Evolutionary conservation across 2,888 invertebrate species (phyloP), one percentile per base, ranked within the genome.

Genomic region (Drosophila melanosoma): DNA sequence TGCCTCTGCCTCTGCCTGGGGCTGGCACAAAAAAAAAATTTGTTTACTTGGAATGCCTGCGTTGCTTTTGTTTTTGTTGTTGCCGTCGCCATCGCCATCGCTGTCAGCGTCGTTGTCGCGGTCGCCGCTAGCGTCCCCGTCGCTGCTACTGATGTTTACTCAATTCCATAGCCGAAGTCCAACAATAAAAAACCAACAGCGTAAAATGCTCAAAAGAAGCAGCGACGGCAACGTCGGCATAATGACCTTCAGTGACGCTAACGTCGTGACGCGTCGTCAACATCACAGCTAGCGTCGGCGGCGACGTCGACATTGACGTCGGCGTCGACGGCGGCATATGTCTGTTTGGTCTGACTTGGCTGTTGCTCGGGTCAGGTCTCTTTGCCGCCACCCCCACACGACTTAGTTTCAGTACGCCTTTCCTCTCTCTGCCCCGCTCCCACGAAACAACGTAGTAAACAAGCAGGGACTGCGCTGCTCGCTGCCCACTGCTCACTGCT

Each of bases 221-320:
- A 70, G 72, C 76, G 65, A 56, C 76, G 66, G 56, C 64, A 60
- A 56, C 77, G 74, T 64, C 72, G 83, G 75, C 79, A 79, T 90
- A 90, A 90, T 91, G 90, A 90, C 90, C 90, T 90, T 90, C 90
- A 90, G 90, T 75, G 79, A 73, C 90, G 90, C 64, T 71, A 74
- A 66, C 76, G 80, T 71, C 73, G 42, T 32, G 40, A 42, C 32
- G 42, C 57, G 56, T 36, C 53, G 77, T 52, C 67, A 52, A 61
- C 72, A 68, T 49, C 69, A 71, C 71, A 60, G 72, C 48, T 54
- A 23, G 49, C 69, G 69, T 61, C 60, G 51, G 53, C 56, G 70
- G 49, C 45, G 12, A 20, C 20, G n/a, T 40, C 40, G 5, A 6
- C 29, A 6, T 29, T 6, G 8, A 20, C 42, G 42, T 45, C 23